Base-by-base conservation (phyloP, 2,113 vertebrate species). In the Neoarius graeffei region DNA sequence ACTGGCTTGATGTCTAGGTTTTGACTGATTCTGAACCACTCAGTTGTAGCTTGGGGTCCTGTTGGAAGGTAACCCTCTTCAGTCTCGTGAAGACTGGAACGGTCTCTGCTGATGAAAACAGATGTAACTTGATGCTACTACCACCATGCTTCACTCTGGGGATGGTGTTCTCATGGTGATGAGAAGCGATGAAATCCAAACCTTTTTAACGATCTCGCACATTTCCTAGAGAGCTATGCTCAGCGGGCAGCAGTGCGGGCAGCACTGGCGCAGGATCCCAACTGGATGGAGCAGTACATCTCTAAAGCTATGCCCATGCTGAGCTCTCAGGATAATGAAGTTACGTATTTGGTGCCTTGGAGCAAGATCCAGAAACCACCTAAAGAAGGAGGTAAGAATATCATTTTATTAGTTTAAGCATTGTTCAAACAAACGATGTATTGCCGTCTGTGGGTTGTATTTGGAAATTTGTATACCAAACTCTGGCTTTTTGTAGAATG, bases 261-360 rank as follows among this genome's bases (percentile, higher is more conserved):
- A 17, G 95, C 97, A 0, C 86, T 99, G 84, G 91, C 95, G 87
- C 93, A 95, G 88, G 96, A 99, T 92, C 95, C 94, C 10, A 92
- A 94, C 85, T 99, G 97, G 97, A 94, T 96, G 27, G 95, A 94
- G 35, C 93, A 96, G 87, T 97, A 96, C 87, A 88, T 97, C 17
- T 94, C 95, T 3, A 92, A 91, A 89, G 94, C 90, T 54, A 90
- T 97, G 1, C 93, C 96, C 1, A 93, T 97, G 91, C 69, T 98
- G 9, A 93, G 90, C 2, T 94, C 95, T 54, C 97, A 98, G 90
- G 94, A 96, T 85, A 97, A 93, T 89, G 97, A 98, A 89, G 94
- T 98, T 86, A 91, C 94, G 27, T 98, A 97, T 81, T 89, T 98
- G 88, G 95, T 98, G n/a, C 98, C 98, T 0, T 99, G 98, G 98